Conservation (phyloP, 2,888 invertebrate species). For the Clostera curtula region DNA sequence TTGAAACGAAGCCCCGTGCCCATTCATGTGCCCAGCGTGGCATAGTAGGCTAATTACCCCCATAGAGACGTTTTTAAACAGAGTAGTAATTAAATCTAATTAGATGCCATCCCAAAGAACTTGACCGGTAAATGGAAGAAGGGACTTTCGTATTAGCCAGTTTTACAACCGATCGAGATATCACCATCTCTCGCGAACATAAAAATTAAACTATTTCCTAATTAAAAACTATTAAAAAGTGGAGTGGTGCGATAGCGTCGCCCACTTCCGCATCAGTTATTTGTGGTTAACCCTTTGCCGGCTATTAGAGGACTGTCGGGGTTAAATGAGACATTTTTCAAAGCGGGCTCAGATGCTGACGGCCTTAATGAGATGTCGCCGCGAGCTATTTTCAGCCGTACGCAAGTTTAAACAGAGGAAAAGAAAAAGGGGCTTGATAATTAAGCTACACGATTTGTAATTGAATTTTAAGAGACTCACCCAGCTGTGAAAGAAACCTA, state of each 20-base stretch:
- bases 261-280: slow-evolving; percentile 69
- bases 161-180: slow-evolving; percentile 37
- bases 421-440: slow-evolving; percentile 33
- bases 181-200: slow-evolving; percentile 33
- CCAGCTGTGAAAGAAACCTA: too few species aligned
- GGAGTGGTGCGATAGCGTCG: slow-evolving; percentile 41
- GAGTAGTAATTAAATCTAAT: too few species aligned
- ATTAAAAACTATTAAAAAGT: slow-evolving; percentile 71
- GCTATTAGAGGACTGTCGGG: slow-evolving; percentile 66
- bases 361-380: slow-evolving; percentile 71
- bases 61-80: too few species aligned
- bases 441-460: slow-evolving; percentile 31
- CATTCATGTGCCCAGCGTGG: too few species aligned
- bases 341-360: slow-evolving; percentile 56
- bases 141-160: too few species aligned
- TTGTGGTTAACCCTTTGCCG: slow-evolving; percentile 71
- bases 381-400: slow-evolving; percentile 63
- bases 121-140: too few species aligned
- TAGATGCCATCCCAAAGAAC: too few species aligned
- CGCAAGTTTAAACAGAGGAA: slow-evolving; percentile 30
- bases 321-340: slow-evolving; percentile 74
- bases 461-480: slow-evolving; percentile 39
- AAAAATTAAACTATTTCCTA: slow-evolving; percentile 72
- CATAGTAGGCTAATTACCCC: too few species aligned
- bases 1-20: too few species aligned